phyloP scores from a whole-genome alignment of 2,888 invertebrate species.

The Gortyna flavago region DNA sequence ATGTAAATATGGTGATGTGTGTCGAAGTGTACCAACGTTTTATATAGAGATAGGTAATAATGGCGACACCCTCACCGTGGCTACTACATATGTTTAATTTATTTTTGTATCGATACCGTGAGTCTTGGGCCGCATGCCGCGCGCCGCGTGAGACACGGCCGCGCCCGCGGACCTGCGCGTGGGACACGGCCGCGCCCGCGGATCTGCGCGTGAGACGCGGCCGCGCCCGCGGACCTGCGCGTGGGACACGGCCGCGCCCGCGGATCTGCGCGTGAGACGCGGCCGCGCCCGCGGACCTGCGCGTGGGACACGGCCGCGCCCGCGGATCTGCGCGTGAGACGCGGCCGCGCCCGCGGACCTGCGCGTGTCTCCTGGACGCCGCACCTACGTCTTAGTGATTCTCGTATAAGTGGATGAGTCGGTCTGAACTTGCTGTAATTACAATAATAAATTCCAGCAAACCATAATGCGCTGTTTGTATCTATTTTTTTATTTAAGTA shows the following conservation, averaged over 20 bases:
- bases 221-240: too few relatives aligned
- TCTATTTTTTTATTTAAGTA: background rate
- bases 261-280: too few relatives aligned
- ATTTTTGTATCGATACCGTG: constrained; percentile 66
- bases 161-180: too few relatives aligned
- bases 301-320: background rate
- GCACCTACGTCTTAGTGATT: constrained; percentile 35
- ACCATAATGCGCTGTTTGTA: constrained; percentile 33
- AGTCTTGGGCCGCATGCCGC: background rate
- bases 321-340: background rate
- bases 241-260: background rate
- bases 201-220: too few relatives aligned
- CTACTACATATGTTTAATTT: constrained; percentile 56
- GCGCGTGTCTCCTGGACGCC: constrained; percentile 14
- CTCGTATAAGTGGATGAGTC: constrained; percentile 52
- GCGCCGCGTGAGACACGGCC: background rate
- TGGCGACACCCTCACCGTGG: constrained; percentile 50
- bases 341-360: background rate
- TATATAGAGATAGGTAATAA: constrained; percentile 57
- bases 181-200: background rate
- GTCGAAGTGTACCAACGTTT: constrained; percentile 50
- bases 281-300: too few relatives aligned
- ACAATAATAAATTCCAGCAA: constrained; percentile 63
- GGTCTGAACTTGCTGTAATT: constrained; percentile 60
- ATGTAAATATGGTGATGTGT: constrained; percentile 65